Evolutionary conservation across 2,113 vertebrate genomes (phyloP), one percentile per base, ranked within the genome.

Genomic region (Apistogramma diplotaenia): DNA sequence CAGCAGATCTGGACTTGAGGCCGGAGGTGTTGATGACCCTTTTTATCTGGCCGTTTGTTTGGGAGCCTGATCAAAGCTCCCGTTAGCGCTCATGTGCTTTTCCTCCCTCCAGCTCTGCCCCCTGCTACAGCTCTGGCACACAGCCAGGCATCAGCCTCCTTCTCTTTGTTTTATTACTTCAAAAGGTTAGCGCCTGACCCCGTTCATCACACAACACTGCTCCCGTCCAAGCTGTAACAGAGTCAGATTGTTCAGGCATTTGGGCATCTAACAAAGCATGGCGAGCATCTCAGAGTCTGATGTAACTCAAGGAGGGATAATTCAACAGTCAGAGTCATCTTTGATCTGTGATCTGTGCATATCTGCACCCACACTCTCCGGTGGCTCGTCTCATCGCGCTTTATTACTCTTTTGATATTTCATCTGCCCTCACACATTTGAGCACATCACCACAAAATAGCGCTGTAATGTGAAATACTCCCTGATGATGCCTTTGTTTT

Each of bases 91-190:
- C 87, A 90, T 88, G 85, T 79, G 85, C 83, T 78, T n/a, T n/a
- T 25, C 60, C 67, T 31, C 25, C 70, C 59, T 23, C 23, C 62
- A 67, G 19, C 40, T 67, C 37, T n/a, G 29, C 56, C 67, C 27
- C 49, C 82, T 75, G 57, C 60, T 78, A 72, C 83, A 89, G 82
- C 80, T 23, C 27, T 90, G 88, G 91, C 89, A 80, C 80, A 58
- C 65, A 0, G 89, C 88, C 89, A 89, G 15, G 62, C 80, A 78
- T 74, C 73, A 43, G 75, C 75, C 89, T 71, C 59, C 83, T 82
- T 88, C 78, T 87, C 83, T 92, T 90, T 91, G 89, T 91, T 91
- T 90, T 89, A 91, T 90, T 27, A 90, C 87, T 92, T 92, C 91
- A 91, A 89, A 94, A 91, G 90, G 70, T 80, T 82, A 51, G 73